Evolutionary conservation across 2,797 vertebrate species (phyloP).

Genomic region (Acanthiza pusilla): DNA sequence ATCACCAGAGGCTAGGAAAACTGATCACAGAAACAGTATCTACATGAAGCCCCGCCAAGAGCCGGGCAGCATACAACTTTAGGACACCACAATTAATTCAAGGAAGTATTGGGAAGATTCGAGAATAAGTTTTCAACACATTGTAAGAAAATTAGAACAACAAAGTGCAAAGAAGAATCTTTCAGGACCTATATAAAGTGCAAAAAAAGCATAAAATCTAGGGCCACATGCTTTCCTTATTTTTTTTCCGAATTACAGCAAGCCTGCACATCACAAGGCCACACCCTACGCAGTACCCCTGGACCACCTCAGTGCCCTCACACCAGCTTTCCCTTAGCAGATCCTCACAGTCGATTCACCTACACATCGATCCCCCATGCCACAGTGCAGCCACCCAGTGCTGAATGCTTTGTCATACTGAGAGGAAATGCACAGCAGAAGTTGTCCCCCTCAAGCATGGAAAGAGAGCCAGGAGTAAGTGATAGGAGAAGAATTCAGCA

Average conservation of each 20-base stretch:
- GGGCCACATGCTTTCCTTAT: neutral
- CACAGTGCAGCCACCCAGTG: neutral
- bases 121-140: neutral
- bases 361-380: rapidly evolving
- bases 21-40: neutral
- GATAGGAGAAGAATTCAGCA: neutral
- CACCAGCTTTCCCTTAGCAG: neutral
- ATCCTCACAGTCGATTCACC: neutral
- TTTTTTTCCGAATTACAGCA: neutral
- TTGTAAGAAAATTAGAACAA: neutral
- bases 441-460: rapidly evolving
- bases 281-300: neutral
- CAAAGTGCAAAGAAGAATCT: neutral
- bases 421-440: neutral
- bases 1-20: neutral
- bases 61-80: neutral
- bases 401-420: neutral
- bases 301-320: neutral
- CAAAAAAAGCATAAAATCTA: neutral
- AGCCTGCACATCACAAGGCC: neutral
- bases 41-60: neutral
- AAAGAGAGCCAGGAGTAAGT: neutral
- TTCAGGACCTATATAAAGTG: neutral
- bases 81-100: neutral
- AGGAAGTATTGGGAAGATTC: neutral